A percentile compares a stretch with the other conserved stretches of the same genome.
phyloP scores from a whole-genome alignment of 2,113 vertebrate genomes.

The Vulpes ferrilata region DNA sequence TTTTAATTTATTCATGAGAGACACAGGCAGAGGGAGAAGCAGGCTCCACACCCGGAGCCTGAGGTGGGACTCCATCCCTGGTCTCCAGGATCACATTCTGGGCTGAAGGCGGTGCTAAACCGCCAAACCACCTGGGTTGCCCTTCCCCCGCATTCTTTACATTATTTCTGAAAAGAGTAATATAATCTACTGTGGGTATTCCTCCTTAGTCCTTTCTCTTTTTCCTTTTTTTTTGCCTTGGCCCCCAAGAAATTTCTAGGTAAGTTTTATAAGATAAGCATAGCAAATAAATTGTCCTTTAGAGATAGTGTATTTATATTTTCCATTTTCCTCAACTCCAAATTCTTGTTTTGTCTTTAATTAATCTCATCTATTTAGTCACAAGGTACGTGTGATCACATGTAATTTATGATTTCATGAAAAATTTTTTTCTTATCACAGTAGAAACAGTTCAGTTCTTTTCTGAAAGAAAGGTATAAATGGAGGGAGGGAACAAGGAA shows the following conservation, averaged over 20 bases:
- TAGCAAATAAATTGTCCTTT: neutral
- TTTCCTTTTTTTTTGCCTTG: neutral
- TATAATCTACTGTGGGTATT: neutral
- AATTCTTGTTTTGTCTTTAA: slow-evolving; percentile 23
- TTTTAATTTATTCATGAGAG: no score
- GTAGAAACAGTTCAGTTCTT: neutral
- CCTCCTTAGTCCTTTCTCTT: neutral
- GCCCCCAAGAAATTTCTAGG: neutral
- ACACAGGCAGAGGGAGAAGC: no score
- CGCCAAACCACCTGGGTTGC: no score
- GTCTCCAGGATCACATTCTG: no score
- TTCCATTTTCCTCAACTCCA: neutral
- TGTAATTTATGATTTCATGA: neutral
- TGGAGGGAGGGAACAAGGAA: no score
- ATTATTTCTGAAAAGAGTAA: neutral
- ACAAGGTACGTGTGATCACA: neutral
- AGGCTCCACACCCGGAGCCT: no score
- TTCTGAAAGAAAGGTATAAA: neutral
- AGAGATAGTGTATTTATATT: neutral
- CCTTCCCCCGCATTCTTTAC: neutral
- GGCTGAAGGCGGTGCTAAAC: no score
- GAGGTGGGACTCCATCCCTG: no score
- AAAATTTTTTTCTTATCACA: neutral
- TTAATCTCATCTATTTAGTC: slow-evolving; percentile 10
- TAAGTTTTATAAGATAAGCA: slow-evolving; percentile 15